Conservation (phyloP, 2,113 vertebrate genomes). For the Oriolus oriolus region DNA sequence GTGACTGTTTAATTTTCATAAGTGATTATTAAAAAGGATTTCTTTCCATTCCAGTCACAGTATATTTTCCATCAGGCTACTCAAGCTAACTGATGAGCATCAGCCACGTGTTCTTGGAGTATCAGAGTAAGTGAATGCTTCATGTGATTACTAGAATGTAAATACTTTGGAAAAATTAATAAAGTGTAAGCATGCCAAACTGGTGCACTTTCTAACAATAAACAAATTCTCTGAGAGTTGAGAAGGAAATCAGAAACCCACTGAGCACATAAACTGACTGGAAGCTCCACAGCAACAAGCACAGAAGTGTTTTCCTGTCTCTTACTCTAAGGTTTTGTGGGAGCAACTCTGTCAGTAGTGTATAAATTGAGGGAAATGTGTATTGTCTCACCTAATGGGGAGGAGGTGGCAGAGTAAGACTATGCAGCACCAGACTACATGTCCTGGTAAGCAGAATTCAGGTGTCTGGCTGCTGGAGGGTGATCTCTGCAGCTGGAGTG, state of each 20-base stretch:
- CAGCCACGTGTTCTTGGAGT: conserved; percentile 64
- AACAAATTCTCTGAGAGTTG: background rate
- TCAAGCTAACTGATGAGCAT: conserved; percentile 69
- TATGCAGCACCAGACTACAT: accelerated
- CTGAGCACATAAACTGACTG: background rate
- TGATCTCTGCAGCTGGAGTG: background rate
- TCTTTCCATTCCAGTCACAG: conserved; percentile 77
- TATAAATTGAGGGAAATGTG: background rate
- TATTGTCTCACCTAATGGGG: background rate
- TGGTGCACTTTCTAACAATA: background rate
- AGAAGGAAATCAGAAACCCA: background rate
- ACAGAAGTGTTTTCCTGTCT: background rate
- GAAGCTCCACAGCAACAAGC: background rate
- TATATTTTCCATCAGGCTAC: conserved; percentile 85
- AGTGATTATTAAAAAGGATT: background rate
- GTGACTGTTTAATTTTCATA: background rate
- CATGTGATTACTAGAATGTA: background rate
- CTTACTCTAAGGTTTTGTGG: background rate
- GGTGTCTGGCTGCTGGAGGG: background rate
- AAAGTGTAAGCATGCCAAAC: background rate
- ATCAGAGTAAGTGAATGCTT: conserved; percentile 78
- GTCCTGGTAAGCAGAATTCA: background rate
- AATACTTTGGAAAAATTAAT: background rate
- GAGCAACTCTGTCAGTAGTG: background rate
- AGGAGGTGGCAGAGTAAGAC: background rate